phyloP scores from a whole-genome alignment of 2,113 vertebrate genomes.

The Actenoides hombroni region DNA sequence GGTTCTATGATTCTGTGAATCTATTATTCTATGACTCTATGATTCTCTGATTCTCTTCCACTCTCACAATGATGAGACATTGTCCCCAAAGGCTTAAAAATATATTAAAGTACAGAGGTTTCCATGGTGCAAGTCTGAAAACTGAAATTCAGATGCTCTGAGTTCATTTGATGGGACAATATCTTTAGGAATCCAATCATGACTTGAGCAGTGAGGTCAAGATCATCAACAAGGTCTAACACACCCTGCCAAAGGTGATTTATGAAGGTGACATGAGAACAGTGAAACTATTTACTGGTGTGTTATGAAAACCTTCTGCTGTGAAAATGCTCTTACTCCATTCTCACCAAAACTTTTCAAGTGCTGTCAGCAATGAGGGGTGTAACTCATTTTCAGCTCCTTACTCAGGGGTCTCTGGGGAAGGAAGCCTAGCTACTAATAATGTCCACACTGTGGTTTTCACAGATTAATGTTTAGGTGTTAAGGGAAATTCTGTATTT shows the following conservation, averaged over 20 bases:
- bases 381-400: not conserved
- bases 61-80: not conserved
- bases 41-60: not conserved
- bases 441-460: not conserved
- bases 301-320: not conserved
- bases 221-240: not conserved
- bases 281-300: not conserved
- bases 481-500: not conserved
- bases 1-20: too few relatives aligned
- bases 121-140: not conserved
- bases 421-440: not conserved
- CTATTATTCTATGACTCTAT: too few relatives aligned
- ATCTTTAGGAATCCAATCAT: not conserved
- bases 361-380: not conserved
- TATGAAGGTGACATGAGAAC: not conserved
- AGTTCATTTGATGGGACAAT: not conserved
- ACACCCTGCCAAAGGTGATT: not conserved
- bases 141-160: not conserved
- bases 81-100: not conserved
- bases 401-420: not conserved
- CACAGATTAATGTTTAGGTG: not conserved
- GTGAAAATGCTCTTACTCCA: not conserved
- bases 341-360: not conserved
- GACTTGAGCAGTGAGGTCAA: rapidly evolving
- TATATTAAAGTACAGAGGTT: not conserved